phyloP scores from a whole-genome alignment of 1,140 invertebrate species.

The Chymomyza costata region DNA sequence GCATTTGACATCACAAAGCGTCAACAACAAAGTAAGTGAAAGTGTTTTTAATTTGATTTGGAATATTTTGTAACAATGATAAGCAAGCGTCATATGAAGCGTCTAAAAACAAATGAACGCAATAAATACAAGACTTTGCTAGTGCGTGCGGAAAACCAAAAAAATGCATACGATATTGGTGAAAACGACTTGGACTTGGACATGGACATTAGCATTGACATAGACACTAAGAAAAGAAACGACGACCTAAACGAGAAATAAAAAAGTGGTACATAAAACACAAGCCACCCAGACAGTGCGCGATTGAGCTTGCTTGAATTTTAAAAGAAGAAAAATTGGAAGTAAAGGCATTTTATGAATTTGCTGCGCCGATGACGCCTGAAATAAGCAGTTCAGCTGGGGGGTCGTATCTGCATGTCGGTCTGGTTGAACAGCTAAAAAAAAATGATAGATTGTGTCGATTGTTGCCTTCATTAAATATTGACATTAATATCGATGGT shows the following conservation, averaged over 20 bases:
- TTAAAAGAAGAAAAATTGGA: constrained; percentile 1
- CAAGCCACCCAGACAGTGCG: not conserved
- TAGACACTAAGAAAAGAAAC: too few species aligned
- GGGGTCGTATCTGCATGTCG: constrained; percentile 1
- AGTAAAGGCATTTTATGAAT: not conserved
- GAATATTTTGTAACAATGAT: too few species aligned
- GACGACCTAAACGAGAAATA: constrained; percentile 1
- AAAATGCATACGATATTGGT: too few species aligned
- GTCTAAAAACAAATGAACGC: too few species aligned
- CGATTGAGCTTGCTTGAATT: not conserved
- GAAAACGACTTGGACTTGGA: too few species aligned
- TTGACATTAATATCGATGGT: constrained; percentile 7
- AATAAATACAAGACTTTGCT: too few species aligned
- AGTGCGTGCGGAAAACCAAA: too few species aligned
- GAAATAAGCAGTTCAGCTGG: not conserved
- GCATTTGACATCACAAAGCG: too few species aligned
- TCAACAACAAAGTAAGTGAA: too few species aligned
- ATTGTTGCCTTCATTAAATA: not conserved
- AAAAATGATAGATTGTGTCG: not conserved
- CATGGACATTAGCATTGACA: too few species aligned
- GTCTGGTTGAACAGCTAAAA: not conserved
- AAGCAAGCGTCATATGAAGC: too few species aligned
- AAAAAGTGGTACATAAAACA: constrained; percentile 2
- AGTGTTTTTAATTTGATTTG: too few species aligned
- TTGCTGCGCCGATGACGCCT: not conserved